A percentile compares a stretch with the other conserved stretches of the same genome.
phyloP scores from a whole-genome alignment of 2,797 vertebrate species.

The Phylloscopus collybita region DNA sequence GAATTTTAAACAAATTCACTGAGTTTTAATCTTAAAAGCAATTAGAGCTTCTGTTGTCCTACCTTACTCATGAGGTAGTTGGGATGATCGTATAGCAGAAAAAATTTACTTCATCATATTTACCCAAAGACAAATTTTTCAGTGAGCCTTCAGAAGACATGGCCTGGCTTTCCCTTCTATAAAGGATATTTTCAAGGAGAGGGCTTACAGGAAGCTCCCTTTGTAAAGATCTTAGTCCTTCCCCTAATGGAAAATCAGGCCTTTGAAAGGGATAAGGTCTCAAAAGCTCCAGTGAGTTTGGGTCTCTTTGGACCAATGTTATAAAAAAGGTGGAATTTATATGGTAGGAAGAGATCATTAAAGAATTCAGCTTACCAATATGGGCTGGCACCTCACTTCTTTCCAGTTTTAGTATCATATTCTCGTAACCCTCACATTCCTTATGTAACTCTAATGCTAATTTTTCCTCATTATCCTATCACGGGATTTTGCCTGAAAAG shows the following conservation, averaged over 20 bases:
- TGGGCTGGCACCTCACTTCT: background rate
- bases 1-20: background rate
- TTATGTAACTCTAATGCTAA: background rate
- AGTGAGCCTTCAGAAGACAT: background rate
- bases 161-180: no score
- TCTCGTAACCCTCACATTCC: background rate
- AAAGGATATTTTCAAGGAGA: background rate
- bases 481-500: background rate
- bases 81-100: rapidly evolving
- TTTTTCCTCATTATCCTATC: background rate
- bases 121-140: background rate
- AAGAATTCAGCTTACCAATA: background rate
- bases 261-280: background rate
- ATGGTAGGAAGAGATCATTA: background rate
- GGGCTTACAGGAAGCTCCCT: background rate
- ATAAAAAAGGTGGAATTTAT: background rate
- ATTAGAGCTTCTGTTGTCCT: background rate
- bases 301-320: background rate
- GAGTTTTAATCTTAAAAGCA: background rate
- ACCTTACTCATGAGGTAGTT: background rate
- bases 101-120: background rate
- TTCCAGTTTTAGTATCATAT: background rate
- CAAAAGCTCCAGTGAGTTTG: background rate
- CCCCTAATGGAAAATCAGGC: background rate
- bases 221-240: background rate